Base-by-base conservation (phyloP, 2,888 invertebrate species). In the Hirtodrosophila duncani region DNA sequence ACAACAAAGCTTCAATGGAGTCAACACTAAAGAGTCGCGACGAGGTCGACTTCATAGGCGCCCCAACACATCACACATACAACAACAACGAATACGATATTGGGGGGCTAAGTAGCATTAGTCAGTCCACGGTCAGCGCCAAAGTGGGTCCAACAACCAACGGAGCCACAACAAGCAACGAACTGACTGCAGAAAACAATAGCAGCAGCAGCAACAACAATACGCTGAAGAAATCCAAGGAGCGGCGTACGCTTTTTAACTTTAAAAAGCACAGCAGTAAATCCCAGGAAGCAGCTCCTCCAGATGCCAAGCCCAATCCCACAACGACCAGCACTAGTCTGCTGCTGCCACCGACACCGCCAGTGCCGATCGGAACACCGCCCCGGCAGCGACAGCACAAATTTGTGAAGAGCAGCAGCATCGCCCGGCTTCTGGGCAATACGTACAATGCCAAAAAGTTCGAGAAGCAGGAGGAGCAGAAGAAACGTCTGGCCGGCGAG, bases 361-460 rank as follows among this genome's bases (percentile, higher is more conserved):
- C 65, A 1, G 64, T 68, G 39, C 63, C 79, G 1, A 81, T 82
- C 50, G 75, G 77, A n/a, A 81, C 84, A 24, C 81, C 85, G 11
- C 68, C 79, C 18, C 56, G 83, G 5, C 68, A 79, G 20, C 56
- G 83, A 6, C 68, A 79, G 39, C 82, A 84, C 56, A 86, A 85
- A 63, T 85, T 86, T 36, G 85, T 84, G 2, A 87, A 87, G 63
- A 84, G 84, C 60, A 84, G 83, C 48, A 86, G 87, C 21, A 75
- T 87, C 44, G 84, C 86, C 1, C 82, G 86, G 1, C 49, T 87
- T 5, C 70, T 87, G 38, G 87, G 87, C 38, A 86, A 86, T 56
- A 87, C 85, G 2, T 87, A 87, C 59, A 87, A 83, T 62, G 85
- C 86, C 2, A 85, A 85, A 53, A 87, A 86, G 50, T 81, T 83